Percentiles rank a stretch among this genome's conserved stretches.
phyloP scores from a whole-genome alignment of 1,140 invertebrate species.

The Leptestheria dahalacensis region DNA sequence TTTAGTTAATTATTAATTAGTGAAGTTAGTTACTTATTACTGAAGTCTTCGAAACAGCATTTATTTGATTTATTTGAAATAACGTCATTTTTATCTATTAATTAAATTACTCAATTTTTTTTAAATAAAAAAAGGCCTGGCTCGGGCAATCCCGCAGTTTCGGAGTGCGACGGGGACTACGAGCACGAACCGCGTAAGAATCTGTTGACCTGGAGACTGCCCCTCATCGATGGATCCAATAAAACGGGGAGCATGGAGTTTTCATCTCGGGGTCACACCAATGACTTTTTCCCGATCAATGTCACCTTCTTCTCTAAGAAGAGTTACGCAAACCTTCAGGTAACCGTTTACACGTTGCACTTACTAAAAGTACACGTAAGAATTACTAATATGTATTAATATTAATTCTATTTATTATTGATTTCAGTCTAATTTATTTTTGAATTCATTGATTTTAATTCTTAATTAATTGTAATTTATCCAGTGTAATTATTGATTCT shows the following conservation, averaged over 20 bases:
- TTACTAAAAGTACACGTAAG: too few species aligned
- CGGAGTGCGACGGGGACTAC: conserved; percentile 90
- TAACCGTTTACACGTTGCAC: too few species aligned
- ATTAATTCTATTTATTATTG: too few species aligned
- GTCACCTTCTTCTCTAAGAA: conserved; percentile 76
- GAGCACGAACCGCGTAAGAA: conserved; percentile 68
- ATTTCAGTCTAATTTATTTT: too few species aligned
- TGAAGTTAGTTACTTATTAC: too few species aligned
- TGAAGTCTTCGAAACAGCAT: too few species aligned
- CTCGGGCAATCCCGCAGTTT: conserved; percentile 62
- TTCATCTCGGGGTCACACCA: conserved; percentile 55
- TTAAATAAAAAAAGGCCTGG: conserved; percentile 19
- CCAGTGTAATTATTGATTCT: too few species aligned
- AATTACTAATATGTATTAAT: neutral
- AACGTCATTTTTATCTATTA: too few species aligned
- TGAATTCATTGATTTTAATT: too few species aligned
- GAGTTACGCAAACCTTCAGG: conserved; percentile 45
- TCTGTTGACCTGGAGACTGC: conserved; percentile 70
- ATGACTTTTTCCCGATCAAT: conserved; percentile 88
- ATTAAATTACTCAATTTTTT: neutral
- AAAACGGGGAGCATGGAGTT: conserved; percentile 92
- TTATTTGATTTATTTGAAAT: too few species aligned
- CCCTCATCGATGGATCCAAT: conserved; percentile 71
- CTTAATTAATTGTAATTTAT: too few species aligned
- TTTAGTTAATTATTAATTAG: too few species aligned